Base-by-base conservation (phyloP, 30 jellyfish, hydroid and myxozoan genomes). In the Nemopilema nomurai region DNA sequence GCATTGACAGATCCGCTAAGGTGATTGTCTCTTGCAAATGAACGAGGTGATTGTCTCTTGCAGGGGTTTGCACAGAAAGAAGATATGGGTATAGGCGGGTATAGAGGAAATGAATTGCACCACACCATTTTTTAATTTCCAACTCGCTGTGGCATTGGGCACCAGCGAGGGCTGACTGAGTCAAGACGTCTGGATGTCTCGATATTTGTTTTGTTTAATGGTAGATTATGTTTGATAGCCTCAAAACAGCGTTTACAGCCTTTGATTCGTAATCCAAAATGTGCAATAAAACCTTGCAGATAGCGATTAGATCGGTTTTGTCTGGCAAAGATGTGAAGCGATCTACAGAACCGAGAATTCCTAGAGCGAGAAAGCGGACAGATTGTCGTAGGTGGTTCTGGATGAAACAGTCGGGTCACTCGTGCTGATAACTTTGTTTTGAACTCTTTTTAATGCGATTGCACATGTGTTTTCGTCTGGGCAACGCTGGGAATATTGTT, bases 381-480 rank as follows among this genome's bases (percentile, higher is more conserved):
- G 57, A 41, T 41, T 41, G 57, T 41, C 57, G 6, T 6, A 6
- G 13, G 13, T 13, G 57, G 13, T 41, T 6, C 57, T 41, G 6
- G 57, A n/a, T 13, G 13, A 41, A 41, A 41, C 57, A 3, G 57
- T 41, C 57, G 57, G 57, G 57, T 41, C 57, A 41, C 9, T 13
- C 57, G 6, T 41, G 57, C 57, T 6, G 57, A 41, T 41, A 41
- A 41, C 57, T 41, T 41, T 41, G 57, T 41, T 41, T 41, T 41
- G 57, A 41, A 13, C 13, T 41, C 57, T 13, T 41, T 41, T 41
- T 76, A 76, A 76, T 51, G 62, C 86, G 86, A 76, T 76, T 62
- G 62, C 18, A 23, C 86, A 76, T 52, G 20, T 76, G 86, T 76
- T 62, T n/a, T 76, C 86, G 86, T 76, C 86, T 76, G 86, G 86